Base-by-base conservation (phyloP, 2,113 vertebrate species). In the Myotis davidii region DNA sequence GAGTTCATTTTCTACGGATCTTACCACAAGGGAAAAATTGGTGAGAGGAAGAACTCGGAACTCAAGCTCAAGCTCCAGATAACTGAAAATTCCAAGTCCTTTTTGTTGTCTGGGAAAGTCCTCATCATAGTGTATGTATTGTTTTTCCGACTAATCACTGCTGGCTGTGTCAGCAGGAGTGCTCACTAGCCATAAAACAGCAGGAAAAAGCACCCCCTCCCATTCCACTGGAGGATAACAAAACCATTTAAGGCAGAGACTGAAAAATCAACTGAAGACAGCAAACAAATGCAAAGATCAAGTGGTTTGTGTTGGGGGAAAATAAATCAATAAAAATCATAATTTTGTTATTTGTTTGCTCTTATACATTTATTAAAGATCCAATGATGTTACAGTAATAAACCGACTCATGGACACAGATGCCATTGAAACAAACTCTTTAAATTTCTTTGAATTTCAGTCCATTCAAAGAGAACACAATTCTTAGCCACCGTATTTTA, bases 31-130 rank as follows among this genome's bases (percentile, higher is more conserved):
- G 34, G 64, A 56, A 91, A 85, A 73, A 18, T 59, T 79, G 48
- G 17, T 94, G 12, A 54, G 61, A 45, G 77, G 45, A 67, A 90
- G 95, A 96, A 73, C 76, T 27, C 81, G 48, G 92, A 95, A 88
- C 67, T 61, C 3, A 12, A 69, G 7, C 10, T 77, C 34, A 27
- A 65, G 17, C 23, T 92, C 39, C 64, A 85, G 61, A 95, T 94
- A 84, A 79, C 27, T 34, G 82, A 90, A 90, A 94, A 88, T 52
- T 65, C 56, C 54, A 45, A 45, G 65, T 77, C 42, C 25, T 34
- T 32, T 83, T 52, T 34, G 17, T 79, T 39, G 17, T 34, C n/a
- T 67, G 94, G 42, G 90, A 89, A 96, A 91, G 56, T 93, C 90
- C 32, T 21, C 16, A 16, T 88, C 76, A 17, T 42, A 74, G 61